A percentile compares a stretch with the other conserved stretches of the same genome.
These are phyloP conservation scores for Hippocampus barbouri DNA, from an alignment of 2,113 vertebrate genomes.

Conservation along the genomic window DNA sequence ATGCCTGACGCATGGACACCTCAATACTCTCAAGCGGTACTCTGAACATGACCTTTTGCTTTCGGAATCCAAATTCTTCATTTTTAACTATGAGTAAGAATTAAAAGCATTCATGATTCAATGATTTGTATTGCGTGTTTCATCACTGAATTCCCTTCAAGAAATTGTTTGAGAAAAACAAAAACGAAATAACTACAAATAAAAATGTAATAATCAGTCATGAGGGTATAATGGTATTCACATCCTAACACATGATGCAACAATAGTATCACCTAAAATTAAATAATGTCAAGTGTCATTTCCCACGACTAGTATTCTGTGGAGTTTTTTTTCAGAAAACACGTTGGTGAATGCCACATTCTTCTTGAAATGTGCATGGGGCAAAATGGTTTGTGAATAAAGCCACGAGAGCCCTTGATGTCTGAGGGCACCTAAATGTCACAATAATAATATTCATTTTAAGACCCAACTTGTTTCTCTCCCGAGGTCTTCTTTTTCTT, in stretches of 20 bases:
- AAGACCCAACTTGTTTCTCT: not conserved
- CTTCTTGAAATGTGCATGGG: not conserved
- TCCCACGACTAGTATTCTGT: not conserved
- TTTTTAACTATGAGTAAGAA: no score
- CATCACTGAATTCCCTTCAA: not conserved
- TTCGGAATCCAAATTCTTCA: not conserved
- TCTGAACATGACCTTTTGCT: not conserved
- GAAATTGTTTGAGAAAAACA: not conserved
- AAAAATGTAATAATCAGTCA: no score
- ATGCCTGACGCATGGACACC: no score
- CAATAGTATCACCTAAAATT: not conserved
- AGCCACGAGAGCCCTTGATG: not conserved
- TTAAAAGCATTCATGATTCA: not conserved
- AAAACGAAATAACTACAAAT: not conserved
- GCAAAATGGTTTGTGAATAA: not conserved
- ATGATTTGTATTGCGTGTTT: not conserved
- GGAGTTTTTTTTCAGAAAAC: not conserved
- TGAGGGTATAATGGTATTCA: no score
- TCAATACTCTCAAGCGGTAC: not conserved
- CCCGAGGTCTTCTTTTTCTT: slow-evolving; percentile 8
- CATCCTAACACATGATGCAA: no score
- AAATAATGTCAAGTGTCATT: not conserved
- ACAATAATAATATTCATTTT: not conserved
- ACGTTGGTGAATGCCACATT: not conserved
- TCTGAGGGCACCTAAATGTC: not conserved